Base-by-base conservation (phyloP, 2,113 vertebrate species). In the Equus quagga region DNA sequence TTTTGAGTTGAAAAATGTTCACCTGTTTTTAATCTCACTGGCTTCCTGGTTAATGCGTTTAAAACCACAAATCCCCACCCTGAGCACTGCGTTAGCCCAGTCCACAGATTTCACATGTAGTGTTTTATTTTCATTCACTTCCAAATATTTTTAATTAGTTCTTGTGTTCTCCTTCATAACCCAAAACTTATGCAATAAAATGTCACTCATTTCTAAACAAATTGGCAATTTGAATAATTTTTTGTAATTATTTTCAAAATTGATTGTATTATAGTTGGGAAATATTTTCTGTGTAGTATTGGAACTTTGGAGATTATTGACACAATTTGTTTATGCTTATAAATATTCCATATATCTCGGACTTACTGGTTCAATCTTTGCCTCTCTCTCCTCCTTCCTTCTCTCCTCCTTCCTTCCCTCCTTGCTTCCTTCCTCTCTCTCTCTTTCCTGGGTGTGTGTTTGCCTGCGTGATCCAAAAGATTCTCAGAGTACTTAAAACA, bases 21-120 rank as follows among this genome's bases (percentile, higher is more conserved):
- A 54, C 51, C 51, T 54, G 13, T 8, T 24, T 89, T 46, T 17
- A 67, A n/a, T 5, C 31, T 79, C 49, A 31, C 62, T 33, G n/a
- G 49, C 41, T 28, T 87, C 73, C 62, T 58, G 49, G 46, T 78
- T 46, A 46, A 26, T 4, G 8, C 5, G 28, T 14, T 67, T 13
- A 46, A 19, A 58, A 21, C 44, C 12, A 54, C 17, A n/a, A 2
- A 10, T 60, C 19, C 28, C 36, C 8, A 6, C 23, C 44, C 8
- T 6, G 8, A 4, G 41, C 0, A 6, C 17, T 41, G 5, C 17
- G 0, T 31, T 9, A 0, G 10, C 36, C 7, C 1, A 5, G 26
- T 3, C 18, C 17, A 10, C 36, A n/a, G 36, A 9, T 4, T 69
- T 70, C 31, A 3, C 36, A 2, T n/a, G 36, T 5, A n/a, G 28